Conservation (phyloP, 2,113 vertebrate genomes). For the Brachionichthys hirsutus region DNA sequence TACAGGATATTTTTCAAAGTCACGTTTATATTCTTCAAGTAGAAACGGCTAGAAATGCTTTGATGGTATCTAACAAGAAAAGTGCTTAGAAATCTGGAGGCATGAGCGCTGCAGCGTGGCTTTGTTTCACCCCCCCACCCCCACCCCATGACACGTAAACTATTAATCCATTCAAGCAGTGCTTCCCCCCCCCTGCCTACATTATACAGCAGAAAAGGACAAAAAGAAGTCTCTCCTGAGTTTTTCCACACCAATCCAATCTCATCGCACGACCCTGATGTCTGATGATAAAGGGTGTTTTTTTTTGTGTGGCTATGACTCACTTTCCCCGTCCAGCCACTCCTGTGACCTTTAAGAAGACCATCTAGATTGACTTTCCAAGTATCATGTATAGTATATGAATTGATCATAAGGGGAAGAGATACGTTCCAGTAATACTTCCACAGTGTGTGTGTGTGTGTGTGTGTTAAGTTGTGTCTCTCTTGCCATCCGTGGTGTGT, state of each 20-base stretch:
- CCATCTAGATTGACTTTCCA: slow-evolving; percentile 59
- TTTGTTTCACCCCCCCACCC: slow-evolving; percentile 28
- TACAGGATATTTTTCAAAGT: slow-evolving; percentile 77
- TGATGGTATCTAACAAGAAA: slow-evolving; percentile 73
- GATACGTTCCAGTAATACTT: slow-evolving; percentile 67
- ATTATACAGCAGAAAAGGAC: slow-evolving; percentile 46
- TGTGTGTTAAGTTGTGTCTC: slow-evolving; percentile 46
- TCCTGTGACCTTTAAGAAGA: slow-evolving; percentile 58
- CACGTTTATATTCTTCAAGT: slow-evolving; percentile 78
- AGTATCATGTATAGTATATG: slow-evolving; percentile 56
- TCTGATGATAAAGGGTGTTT: slow-evolving; percentile 35
- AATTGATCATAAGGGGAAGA: slow-evolving; percentile 69
- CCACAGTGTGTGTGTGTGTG: slow-evolving; percentile 28
- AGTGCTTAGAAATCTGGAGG: slow-evolving; percentile 61
- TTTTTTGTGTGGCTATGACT: slow-evolving; percentile 25
- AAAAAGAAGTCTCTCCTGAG: slow-evolving; percentile 46
- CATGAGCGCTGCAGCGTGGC: slow-evolving; percentile 38
- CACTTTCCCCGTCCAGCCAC: slow-evolving; percentile 45
- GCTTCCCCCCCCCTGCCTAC: slow-evolving; percentile 51
- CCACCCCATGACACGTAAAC: slow-evolving; percentile 59
- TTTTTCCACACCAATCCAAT: slow-evolving; percentile 50
- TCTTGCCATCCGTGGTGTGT: slow-evolving; percentile 70
- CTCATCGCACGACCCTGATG: slow-evolving; percentile 23
- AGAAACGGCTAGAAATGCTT: slow-evolving; percentile 70
- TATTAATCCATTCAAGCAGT: slow-evolving; percentile 68